phyloP scores from a whole-genome alignment of 2,888 invertebrate species.

The Cosmia trapezina region DNA sequence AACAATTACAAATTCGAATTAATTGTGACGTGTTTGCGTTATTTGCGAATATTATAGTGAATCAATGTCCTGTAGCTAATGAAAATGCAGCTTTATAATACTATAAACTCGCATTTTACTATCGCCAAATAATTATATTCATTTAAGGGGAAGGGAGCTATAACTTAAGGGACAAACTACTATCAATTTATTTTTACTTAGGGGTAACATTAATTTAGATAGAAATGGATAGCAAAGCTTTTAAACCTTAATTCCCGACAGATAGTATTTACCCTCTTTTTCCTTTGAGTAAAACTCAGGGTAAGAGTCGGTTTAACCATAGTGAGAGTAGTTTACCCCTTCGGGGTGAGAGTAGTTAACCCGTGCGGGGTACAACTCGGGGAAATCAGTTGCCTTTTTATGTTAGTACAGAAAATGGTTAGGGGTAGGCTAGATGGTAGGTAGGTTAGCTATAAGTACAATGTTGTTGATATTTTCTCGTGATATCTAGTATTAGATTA shows the following conservation, averaged over 20 bases:
- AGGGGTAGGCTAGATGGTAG: constrained; percentile 21
- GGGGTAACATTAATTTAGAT: not conserved
- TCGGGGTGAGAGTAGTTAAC: constrained; percentile 8
- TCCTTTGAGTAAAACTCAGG: constrained; percentile 42
- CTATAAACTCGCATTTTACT: constrained; percentile 4
- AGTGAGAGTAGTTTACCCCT: constrained; percentile 42
- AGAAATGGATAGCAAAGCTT: constrained; percentile 23
- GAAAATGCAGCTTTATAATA: constrained; percentile 9
- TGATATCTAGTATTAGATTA: constrained; percentile 30
- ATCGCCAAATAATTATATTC: constrained; percentile 24
- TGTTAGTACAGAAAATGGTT: constrained; percentile 28
- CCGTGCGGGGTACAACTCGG: constrained; percentile 18
- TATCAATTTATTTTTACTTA: constrained; percentile 3
- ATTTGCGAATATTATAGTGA: not conserved
- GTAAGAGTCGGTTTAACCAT: constrained; percentile 5
- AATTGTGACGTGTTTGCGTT: not conserved
- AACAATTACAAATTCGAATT: not conserved
- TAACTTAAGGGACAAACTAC: not conserved
- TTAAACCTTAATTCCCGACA: not conserved
- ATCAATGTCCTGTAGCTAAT: not conserved
- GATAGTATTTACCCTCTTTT: constrained; percentile 2
- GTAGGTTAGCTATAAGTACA: constrained; percentile 7
- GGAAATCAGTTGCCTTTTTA: constrained; percentile 47
- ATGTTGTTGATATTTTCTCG: constrained; percentile 29
- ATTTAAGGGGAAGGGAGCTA: constrained; percentile 17